Conservation (phyloP, 1,140 invertebrate species). For the Cyrtorhinus lividipennis region DNA sequence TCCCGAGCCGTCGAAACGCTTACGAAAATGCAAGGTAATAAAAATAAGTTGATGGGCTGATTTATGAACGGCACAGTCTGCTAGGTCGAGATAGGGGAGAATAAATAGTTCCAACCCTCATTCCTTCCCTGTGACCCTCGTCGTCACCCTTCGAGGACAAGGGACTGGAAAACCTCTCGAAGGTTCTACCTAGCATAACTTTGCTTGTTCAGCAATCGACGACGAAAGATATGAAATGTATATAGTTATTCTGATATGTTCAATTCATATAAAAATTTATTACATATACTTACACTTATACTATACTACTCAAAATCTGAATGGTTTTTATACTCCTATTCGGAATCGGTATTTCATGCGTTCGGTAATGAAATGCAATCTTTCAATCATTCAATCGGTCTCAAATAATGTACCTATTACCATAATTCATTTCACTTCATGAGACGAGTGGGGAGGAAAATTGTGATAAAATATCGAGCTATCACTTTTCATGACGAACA, state of each 20-base stretch:
- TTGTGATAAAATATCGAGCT: too few species aligned
- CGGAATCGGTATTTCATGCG: too few species aligned
- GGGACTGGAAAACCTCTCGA: background rate
- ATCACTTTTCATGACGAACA: too few species aligned
- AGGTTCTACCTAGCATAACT: too few species aligned
- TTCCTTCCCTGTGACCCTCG: background rate
- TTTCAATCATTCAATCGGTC: too few species aligned
- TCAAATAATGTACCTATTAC: too few species aligned
- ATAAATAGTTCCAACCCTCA: background rate
- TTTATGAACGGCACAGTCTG: slow-evolving; percentile 2
- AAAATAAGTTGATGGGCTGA: slow-evolving; percentile 5
- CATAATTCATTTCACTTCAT: too few species aligned
- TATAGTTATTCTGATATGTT: background rate
- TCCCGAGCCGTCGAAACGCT: background rate
- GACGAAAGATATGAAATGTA: too few species aligned
- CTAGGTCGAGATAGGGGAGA: slow-evolving; percentile 5
- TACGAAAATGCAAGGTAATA: slow-evolving; percentile 1
- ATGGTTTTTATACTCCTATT: too few species aligned
- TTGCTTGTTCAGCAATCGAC: too few species aligned
- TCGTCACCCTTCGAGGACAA: background rate
- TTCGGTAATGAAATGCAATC: too few species aligned
- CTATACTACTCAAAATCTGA: background rate
- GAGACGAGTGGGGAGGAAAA: too few species aligned
- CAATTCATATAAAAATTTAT: background rate
- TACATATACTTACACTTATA: background rate